A percentile compares a stretch with the other conserved stretches of the same genome.
Evolutionary conservation across 2,113 vertebrate genomes (phyloP).

Genomic region (Agapornis roseicollis): DNA sequence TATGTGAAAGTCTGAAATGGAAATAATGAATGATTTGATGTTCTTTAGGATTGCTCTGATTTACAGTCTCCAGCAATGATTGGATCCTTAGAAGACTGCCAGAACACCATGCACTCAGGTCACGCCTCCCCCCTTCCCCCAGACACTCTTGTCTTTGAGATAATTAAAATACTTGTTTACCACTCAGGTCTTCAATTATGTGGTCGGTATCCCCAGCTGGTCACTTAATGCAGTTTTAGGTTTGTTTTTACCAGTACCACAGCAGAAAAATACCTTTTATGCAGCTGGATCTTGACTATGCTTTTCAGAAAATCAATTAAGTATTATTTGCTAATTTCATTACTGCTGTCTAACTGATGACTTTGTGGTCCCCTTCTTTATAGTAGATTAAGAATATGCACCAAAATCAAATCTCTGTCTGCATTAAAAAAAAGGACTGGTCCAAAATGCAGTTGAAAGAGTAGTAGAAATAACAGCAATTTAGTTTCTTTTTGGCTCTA

Average conservation of each 20-base stretch:
- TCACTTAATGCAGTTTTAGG: conserved; percentile 24
- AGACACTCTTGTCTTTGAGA: background rate
- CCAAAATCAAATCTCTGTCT: background rate
- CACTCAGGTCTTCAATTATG: background rate
- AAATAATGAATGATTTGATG: background rate
- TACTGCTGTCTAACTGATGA: background rate
- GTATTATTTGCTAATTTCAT: conserved; percentile 7
- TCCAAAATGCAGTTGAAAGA: background rate
- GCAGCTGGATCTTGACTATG: background rate
- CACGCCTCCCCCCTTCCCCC: background rate
- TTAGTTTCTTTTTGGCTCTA: background rate
- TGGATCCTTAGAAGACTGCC: background rate
- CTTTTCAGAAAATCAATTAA: conserved; percentile 32
- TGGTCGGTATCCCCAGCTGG: background rate
- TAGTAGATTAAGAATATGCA: background rate
- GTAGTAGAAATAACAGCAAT: background rate
- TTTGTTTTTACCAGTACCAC: background rate
- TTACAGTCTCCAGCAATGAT: fast-evolving
- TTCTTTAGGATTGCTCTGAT: background rate
- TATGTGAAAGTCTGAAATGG: background rate
- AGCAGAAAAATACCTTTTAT: background rate
- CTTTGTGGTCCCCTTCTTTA: background rate
- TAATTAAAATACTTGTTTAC: conserved; percentile 42
- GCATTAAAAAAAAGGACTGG: background rate
- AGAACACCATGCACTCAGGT: background rate